phyloP scores from a whole-genome alignment of 23 tunicate genomes.

The Clavelina lepadiformis region DNA sequence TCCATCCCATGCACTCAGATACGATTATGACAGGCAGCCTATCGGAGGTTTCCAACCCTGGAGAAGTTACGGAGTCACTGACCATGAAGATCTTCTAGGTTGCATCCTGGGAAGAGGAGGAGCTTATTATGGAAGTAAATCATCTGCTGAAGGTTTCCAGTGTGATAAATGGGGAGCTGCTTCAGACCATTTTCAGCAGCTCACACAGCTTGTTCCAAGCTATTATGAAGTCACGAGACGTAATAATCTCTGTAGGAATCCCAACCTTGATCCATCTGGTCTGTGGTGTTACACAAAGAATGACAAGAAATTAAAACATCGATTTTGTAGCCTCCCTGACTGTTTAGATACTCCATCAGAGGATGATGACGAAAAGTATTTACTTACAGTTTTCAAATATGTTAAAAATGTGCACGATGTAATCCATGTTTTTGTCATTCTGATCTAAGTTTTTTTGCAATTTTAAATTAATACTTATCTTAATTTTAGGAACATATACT shows the following conservation, averaged over 20 bases:
- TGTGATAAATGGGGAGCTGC: constrained; percentile 21
- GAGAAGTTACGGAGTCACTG: not conserved
- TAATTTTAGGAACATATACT: not conserved
- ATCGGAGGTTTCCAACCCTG: constrained; percentile 68
- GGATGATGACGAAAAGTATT: not conserved
- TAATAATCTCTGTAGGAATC: constrained; percentile 22
- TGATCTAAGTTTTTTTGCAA: not conserved
- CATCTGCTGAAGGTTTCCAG: not conserved
- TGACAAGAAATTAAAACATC: not conserved
- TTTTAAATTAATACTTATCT: not conserved
- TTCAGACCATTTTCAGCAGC: not conserved
- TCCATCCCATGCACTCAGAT: constrained; percentile 18
- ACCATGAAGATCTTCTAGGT: constrained; percentile 2
- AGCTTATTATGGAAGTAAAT: constrained; percentile 28
- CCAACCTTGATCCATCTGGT: constrained; percentile 32
- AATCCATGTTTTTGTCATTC: no score
- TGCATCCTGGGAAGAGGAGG: constrained; percentile 52
- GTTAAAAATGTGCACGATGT: not conserved
- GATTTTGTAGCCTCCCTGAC: constrained; percentile 11
- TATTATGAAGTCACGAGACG: not conserved
- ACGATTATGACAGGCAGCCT: constrained; percentile 29
- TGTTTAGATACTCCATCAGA: constrained; percentile 12
- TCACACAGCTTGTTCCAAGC: not conserved
- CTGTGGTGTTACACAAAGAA: constrained; percentile 43
- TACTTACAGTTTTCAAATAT: not conserved